Evolutionary conservation across 2,113 vertebrate genomes (phyloP), one percentile per base, ranked within the genome.

Genomic region (Centrocercus urophasianus): DNA sequence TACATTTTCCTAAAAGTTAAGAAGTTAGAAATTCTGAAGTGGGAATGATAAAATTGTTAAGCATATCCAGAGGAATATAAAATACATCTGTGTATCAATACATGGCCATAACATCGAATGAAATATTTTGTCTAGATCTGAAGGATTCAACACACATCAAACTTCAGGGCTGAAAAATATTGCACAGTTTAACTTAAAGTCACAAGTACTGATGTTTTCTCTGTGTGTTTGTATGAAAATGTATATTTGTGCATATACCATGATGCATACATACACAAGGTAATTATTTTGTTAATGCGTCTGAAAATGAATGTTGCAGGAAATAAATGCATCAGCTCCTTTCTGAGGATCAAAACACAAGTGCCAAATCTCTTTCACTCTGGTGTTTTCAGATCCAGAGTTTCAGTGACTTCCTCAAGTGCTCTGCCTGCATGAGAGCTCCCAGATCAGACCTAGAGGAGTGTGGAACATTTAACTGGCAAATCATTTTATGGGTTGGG

Each of bases 1-100:
- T 92, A 88, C 92, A 87, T 98, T 97, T 95, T 93, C 85, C 91
- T 93, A 63, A 96, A 97, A 96, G 93, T 95, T 97, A 95, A 96
- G 95, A 97, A 96, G 90, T 96, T 77, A 1, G 90, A 90, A 93
- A 92, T 96, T 94, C 90, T 90, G 91, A 95, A 90, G 86, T 75
- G 24, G 12, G 89, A 96, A 97, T 96, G 85, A 96, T 96, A 89
- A 95, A 95, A 90, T 90, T 95, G 74, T 91, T 95, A 93, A 93
- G 86, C 78, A 69, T 93, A 96, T 97, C 88, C 77, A 92, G 64
- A 80, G 64, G 97, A 96, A 97, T 95, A 90, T 82, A 89, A 96
- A 93, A 78, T 77, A 42, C 83, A 83, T 89, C 66, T 75, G 24
- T 52, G 85, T 90, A 79, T 94, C 94, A 89, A 76, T 89, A 86